Percentiles rank a stretch among this genome's conserved stretches.
phyloP scores from a whole-genome alignment of 2,113 vertebrate genomes.

The Capreolus pygargus region DNA sequence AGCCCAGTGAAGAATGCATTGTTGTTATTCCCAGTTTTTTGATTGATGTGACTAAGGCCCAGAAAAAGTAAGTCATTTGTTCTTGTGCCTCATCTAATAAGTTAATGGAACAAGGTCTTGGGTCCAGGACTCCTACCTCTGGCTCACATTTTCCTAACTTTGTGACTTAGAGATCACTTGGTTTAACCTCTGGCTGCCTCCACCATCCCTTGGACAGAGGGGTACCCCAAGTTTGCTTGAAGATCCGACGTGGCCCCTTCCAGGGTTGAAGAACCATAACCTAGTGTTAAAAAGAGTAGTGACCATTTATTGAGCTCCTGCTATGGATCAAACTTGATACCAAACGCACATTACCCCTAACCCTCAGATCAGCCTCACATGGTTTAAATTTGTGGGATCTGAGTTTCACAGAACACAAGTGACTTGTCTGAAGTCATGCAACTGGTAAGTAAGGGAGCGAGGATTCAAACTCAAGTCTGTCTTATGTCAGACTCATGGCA shows the following conservation, averaged over 20 bases:
- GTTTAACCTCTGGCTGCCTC: neutral
- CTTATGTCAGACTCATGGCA: neutral
- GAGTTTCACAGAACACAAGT: neutral
- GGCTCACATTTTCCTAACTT: neutral
- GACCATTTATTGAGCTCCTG: neutral
- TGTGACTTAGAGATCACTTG: neutral
- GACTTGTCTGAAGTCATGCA: neutral
- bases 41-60: neutral
- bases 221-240: neutral
- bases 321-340: neutral
- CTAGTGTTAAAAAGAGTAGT: neutral
- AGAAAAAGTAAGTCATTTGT: neutral
- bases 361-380: neutral
- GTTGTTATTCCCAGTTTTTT: neutral
- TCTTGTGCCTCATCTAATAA: neutral
- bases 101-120: neutral
- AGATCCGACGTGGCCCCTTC: accelerated
- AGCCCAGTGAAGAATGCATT: neutral
- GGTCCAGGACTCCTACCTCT: neutral
- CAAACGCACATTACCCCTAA: neutral
- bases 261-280: neutral
- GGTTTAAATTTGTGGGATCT: neutral
- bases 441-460: neutral
- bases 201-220: neutral
- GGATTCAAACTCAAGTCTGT: neutral